Base-by-base conservation (phyloP, 2,797 vertebrate species). In the Yasuhikotakia modesta region DNA sequence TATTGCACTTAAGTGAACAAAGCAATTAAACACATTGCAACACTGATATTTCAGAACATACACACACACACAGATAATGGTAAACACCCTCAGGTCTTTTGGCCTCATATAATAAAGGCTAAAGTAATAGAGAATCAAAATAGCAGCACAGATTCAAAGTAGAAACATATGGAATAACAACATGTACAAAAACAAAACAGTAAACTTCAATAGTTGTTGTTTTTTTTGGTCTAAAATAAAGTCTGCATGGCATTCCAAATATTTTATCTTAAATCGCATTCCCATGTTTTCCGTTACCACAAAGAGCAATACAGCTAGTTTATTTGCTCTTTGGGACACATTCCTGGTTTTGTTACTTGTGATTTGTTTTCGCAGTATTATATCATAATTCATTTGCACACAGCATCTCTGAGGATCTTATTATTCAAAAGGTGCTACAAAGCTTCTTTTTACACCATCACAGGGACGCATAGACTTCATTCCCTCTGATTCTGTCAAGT, bases 1-100 rank as follows among this genome's bases (percentile, higher is more conserved):
- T 71, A 74, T 76, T 83, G 75, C 71, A 75, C 71, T 70, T 79
- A 60, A 77, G 53, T 77, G 66, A 70, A 73, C 64, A 70, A 60
- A 74, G 80, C 65, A 70, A 70, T 70, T 52, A 12, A 64, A 43
- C 30, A 52, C 55, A 73, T 64, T 72, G 57, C 53, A 76, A 39
- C 45, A 72, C 61, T 39, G 64, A 64, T 82, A 78, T 67, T 57
- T 45, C 50, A 48, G 55, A 71, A 71, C 46, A 82, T 68, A 67
- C 19, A 55, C 52, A 67, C 46, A 35, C 66, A 72, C 30, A 50
- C 60, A 48, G 17, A 27, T 24, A 66, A 32, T 50, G 2, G n/a
- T 12, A 55, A 45, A 53, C 17, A 73, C 43, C 35, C 39, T 22
- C 39, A 43, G 21, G 27, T 32, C 22, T 66, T 53, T 35, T 70